These are phyloP conservation scores for Salticus scenicus DNA, from an alignment of 2,888 invertebrate species.

Conservation along the genomic window DNA sequence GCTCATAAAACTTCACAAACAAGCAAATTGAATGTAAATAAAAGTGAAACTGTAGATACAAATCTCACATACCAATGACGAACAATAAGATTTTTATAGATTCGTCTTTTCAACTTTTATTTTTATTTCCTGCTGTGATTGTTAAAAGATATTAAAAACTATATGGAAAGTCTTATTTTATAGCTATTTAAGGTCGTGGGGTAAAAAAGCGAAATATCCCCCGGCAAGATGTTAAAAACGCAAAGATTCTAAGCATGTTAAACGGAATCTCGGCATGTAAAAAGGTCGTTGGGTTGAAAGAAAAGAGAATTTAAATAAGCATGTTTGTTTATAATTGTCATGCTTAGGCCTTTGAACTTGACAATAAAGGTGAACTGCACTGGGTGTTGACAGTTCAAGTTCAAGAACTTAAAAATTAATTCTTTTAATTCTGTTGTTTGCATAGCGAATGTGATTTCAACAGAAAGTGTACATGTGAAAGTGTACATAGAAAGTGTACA, in stretches of 20 bases:
- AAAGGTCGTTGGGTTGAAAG: constrained; percentile 9
- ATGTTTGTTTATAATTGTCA: background rate
- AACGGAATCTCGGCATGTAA: background rate
- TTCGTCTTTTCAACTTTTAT: background rate
- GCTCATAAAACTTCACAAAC: too few relatives aligned
- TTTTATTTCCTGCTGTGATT: background rate
- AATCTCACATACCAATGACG: too few relatives aligned
- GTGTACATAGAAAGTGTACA: too few relatives aligned
- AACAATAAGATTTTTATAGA: too few relatives aligned
- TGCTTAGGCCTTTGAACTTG: background rate
- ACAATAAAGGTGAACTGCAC: background rate
- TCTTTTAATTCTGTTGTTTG: too few relatives aligned
- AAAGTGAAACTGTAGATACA: too few relatives aligned
- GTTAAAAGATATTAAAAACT: constrained; percentile 25
- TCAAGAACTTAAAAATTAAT: too few relatives aligned
- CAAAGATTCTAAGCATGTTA: background rate
- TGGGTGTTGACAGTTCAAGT: background rate
- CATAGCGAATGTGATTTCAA: too few relatives aligned
- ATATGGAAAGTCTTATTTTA: constrained; percentile 17
- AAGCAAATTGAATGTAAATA: too few relatives aligned
- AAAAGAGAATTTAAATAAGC: background rate
- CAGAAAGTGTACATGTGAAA: too few relatives aligned
- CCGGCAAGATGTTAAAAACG: background rate
- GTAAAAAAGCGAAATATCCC: background rate
- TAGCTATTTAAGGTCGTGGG: background rate